These are phyloP conservation scores for Andrena minutula DNA, from an alignment of 2,888 invertebrate genomes.

Conservation along the genomic window DNA sequence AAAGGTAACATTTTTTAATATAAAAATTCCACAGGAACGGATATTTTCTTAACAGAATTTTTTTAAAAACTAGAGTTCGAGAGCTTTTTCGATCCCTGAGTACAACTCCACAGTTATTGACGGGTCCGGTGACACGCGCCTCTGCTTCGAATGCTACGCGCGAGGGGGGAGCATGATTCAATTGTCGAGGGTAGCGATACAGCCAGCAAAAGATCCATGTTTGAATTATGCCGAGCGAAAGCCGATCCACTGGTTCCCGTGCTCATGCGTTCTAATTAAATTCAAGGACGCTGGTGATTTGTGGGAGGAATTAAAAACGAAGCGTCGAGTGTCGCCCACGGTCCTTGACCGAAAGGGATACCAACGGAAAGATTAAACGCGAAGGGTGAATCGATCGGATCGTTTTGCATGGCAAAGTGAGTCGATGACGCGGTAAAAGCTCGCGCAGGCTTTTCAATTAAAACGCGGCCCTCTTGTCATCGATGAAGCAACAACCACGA, in stretches of 20 bases:
- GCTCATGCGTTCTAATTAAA: too few relatives aligned
- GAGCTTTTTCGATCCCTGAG: too few relatives aligned
- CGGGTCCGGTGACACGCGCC: neutral
- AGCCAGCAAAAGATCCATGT: neutral
- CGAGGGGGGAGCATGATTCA: neutral
- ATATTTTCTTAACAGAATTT: too few relatives aligned
- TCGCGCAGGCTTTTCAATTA: conserved; percentile 18
- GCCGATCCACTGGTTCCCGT: neutral
- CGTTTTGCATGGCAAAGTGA: conserved; percentile 4
- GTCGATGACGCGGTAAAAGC: neutral
- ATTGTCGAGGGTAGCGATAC: neutral
- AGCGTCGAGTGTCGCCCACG: too few relatives aligned
- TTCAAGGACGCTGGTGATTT: too few relatives aligned
- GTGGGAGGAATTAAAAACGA: too few relatives aligned
- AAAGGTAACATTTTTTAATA: too few relatives aligned
- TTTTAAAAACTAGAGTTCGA: too few relatives aligned
- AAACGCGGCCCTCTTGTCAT: conserved; percentile 9
- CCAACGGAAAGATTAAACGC: neutral
- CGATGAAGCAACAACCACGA: conserved; percentile 2
- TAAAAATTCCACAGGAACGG: too few relatives aligned
- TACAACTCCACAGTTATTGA: too few relatives aligned
- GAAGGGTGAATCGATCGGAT: neutral
- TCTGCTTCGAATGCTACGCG: neutral
- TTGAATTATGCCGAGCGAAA: neutral
- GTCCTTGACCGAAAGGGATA: neutral